Base-by-base conservation (phyloP, 2,797 vertebrate species). In the Onychomys leucogaster region DNA sequence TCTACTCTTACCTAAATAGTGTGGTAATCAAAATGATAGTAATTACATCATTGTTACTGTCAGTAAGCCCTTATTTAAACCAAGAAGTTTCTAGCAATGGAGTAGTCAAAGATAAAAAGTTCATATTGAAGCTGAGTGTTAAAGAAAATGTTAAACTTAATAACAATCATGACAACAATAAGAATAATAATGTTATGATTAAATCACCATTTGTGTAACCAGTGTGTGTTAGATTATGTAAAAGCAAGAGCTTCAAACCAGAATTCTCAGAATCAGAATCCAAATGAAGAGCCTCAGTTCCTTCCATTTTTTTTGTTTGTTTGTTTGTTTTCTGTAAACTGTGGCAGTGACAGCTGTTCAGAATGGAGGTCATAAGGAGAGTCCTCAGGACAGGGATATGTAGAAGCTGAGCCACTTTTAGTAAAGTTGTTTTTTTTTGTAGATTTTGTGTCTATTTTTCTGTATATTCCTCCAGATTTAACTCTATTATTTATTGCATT, bases 61-160 rank as follows among this genome's bases (percentile, higher is more conserved):
- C 8, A 89, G 4, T 2, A 91, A 95, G 82, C 32, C 3, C 88
- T 88, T 76, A 78, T 27, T 82, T 32, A 78, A 86, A 2, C 27
- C 25, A 71, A 43, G 34, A 69, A 49, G 29, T 83, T 76, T 27
- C 52, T 27, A n/a, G 6, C 19, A 81, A 13, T 37, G 5, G 14
- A 55, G 4, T 12, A 49, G 1, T 49, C 76, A 73, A 1, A 67
- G 5, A 73, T 23, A 90, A 6, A 67, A 59, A 12, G 69, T 71
- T 2, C 23, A 52, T 27, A 57, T 73, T 0, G 25, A 61, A 84
- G 29, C 8, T 5, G 17, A 34, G 4, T 0, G 10, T 63, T 65
- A 75, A 95, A 87, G 3, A 80, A 94, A 93, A 34, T 65, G 43
- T 52, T 80, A 41, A 46, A 81, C 43, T 71, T 77, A 86, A 52